Conservation (phyloP, 2,797 vertebrate genomes). For the Danio tinwini region DNA sequence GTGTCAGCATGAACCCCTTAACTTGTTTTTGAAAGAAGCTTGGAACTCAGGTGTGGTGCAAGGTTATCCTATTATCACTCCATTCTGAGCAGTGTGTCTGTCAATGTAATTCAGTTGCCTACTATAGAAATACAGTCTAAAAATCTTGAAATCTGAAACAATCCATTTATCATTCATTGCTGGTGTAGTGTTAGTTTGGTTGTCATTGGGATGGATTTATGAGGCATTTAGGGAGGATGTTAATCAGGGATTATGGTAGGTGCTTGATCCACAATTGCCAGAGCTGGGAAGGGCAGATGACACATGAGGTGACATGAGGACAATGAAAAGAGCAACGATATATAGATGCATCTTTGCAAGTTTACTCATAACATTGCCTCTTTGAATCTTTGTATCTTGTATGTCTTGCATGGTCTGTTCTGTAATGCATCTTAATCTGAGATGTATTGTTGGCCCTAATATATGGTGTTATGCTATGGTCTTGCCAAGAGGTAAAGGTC, state of each 20-base stretch:
- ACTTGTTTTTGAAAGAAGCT: conserved; percentile 48
- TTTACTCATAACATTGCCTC: not conserved
- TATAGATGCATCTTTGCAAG: not conserved
- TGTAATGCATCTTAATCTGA: not conserved
- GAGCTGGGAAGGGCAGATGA: conserved; percentile 28
- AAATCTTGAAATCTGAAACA: conserved; percentile 16
- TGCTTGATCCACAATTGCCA: conserved; percentile 23
- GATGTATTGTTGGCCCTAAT: not conserved
- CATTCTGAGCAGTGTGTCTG: conserved; percentile 30
- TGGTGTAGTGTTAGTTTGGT: conserved; percentile 9
- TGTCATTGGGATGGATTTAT: conserved; percentile 27
- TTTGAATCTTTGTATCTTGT: conserved; percentile 18
- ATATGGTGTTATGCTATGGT: not conserved
- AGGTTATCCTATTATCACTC: conserved; percentile 47
- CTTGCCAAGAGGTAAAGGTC: conserved; percentile 3
- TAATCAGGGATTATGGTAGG: conserved; percentile 30
- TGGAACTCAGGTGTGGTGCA: conserved; percentile 66
- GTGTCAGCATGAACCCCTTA: conserved; percentile 36
- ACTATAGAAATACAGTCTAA: conserved; percentile 30
- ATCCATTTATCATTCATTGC: conserved; percentile 21
- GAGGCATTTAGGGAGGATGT: conserved; percentile 9
- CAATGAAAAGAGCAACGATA: not conserved
- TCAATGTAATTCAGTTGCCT: not conserved
- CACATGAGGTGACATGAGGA: conserved; percentile 28
- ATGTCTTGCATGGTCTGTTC: not conserved